Evolutionary conservation across 2,113 vertebrate species (phyloP), one percentile per base, ranked within the genome.

Genomic region (Mustela lutreola): DNA sequence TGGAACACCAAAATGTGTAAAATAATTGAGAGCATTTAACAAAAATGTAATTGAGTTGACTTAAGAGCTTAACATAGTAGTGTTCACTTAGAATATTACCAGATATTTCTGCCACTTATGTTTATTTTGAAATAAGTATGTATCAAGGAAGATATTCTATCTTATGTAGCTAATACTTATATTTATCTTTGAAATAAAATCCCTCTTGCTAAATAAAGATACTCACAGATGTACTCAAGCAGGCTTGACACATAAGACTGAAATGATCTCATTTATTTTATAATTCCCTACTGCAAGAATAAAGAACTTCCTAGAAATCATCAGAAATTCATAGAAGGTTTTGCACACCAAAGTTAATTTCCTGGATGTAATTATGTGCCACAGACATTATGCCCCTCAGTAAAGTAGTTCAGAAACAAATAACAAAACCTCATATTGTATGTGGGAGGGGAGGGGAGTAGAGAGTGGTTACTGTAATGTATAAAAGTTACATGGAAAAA

Each of bases 181-280:
- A 82, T 96, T 95, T 90, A 70, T 48, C 88, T 92, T 89, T 96
- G 78, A 95, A 58, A 95, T 92, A 94, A 86, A 95, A 92, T 85
- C 62, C 11, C 24, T 95, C 45, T 86, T 82, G 10, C 42, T 89
- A 95, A 95, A 82, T n/a, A 97, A 81, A 82, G 50, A 65, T 26
- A 89, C 50, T 81, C 14, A 67, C 36, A 92, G 39, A 22, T 80
- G 89, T 92, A 73, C 39, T 94, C 56, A 87, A 86, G 60, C 11
- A 70, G 21, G 42, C 39, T 95, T 67, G 71, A 58, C 45, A 86
- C 14, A 39, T 26, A 79, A 75, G 81, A 73, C 33, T 94, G 39
- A 94, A 95, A 96, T 67, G 33, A 92, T 56, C 22, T 92, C 16
- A 26, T 45, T 96, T 96, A 65, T 79, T 93, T 95, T 70, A 65